These are phyloP conservation scores for Phoxinus phoxinus DNA, from an alignment of 2,113 vertebrate genomes.

Conservation along the genomic window DNA sequence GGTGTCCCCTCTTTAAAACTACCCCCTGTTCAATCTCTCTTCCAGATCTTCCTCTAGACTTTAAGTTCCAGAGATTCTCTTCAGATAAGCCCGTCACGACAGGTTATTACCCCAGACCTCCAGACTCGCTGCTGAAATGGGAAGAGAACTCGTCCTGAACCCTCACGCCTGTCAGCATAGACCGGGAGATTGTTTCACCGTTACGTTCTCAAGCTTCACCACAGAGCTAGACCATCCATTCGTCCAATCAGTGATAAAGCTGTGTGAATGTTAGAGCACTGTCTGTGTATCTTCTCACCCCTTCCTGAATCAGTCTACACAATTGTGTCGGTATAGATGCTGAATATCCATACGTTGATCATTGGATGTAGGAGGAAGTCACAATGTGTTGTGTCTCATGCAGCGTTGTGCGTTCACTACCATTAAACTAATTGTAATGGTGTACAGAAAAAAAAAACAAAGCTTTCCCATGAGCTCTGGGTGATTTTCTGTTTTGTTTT, in stretches of 20 bases:
- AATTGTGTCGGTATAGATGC: not conserved
- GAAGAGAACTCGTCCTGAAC: conserved; percentile 68
- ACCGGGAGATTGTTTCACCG: not conserved
- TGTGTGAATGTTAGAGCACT: conserved; percentile 11
- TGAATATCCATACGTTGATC: conserved; percentile 5
- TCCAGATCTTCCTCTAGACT: conserved; percentile 92
- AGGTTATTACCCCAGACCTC: conserved; percentile 92
- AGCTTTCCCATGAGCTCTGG: not conserved
- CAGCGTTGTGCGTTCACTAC: conserved; percentile 2
- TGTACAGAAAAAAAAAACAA: not conserved
- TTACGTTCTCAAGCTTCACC: not conserved
- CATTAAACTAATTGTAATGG: conserved; percentile 3
- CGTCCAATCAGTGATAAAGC: conserved; percentile 21
- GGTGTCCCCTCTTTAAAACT: not conserved
- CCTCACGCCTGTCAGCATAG: not conserved
- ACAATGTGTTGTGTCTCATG: not conserved
- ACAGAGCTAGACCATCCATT: conserved; percentile 31
- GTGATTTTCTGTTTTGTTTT: not conserved
- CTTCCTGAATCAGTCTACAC: not conserved
- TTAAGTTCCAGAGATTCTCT: conserved; percentile 91
- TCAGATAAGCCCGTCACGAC: conserved; percentile 81
- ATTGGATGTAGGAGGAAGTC: conserved; percentile 5
- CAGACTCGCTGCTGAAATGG: conserved; percentile 79
- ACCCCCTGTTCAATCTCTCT: conserved; percentile 54
- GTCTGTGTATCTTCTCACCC: conserved; percentile 8